These are phyloP conservation scores for Tonatia bakeri DNA, from an alignment of 2,113 vertebrate genomes.

Conservation along the genomic window DNA sequence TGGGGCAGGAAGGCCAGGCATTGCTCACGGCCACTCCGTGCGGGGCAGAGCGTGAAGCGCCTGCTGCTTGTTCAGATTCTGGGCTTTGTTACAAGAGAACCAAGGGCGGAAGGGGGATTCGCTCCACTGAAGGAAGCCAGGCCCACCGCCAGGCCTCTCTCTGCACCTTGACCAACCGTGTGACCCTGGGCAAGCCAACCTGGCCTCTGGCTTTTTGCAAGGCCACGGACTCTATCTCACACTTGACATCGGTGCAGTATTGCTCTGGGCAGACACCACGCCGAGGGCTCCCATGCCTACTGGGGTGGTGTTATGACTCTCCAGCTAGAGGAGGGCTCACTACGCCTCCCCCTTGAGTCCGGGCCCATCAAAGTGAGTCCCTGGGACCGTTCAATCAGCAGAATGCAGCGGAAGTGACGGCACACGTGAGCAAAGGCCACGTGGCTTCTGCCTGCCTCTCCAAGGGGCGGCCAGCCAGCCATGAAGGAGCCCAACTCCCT, in stretches of 20 bases:
- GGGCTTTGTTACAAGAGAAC: neutral
- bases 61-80: neutral
- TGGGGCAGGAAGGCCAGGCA: fast-evolving
- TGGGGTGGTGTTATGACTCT: neutral
- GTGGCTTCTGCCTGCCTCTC: neutral
- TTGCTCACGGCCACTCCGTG: neutral
- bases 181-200: neutral
- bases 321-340: neutral
- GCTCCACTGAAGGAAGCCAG: neutral
- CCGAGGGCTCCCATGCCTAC: fast-evolving
- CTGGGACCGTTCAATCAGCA: neutral
- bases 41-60: fast-evolving
- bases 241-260: neutral
- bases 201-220: neutral
- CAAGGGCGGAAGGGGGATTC: fast-evolving
- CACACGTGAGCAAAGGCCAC: fast-evolving
- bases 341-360: neutral
- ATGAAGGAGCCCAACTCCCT: fast-evolving
- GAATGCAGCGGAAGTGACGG: neutral
- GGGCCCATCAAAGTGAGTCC: neutral
- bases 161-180: neutral
- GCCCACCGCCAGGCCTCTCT: neutral
- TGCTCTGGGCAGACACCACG: fast-evolving
- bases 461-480: neutral
- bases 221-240: fast-evolving